Base-by-base conservation (phyloP, 2,888 invertebrate species). In the Yponomeuta sedellus region DNA sequence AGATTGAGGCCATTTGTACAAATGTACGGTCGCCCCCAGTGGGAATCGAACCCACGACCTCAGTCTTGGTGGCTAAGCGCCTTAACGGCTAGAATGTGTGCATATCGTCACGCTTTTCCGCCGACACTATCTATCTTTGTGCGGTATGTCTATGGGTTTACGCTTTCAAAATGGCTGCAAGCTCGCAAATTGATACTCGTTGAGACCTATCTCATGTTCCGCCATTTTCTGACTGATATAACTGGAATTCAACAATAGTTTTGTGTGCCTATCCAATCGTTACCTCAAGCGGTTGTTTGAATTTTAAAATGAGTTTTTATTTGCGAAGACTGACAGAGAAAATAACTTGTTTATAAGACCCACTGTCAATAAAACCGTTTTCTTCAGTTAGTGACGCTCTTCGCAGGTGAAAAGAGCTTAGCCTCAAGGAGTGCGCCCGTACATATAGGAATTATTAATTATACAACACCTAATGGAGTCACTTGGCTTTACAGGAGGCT, bases 381-480 rank as follows among this genome's bases (percentile, higher is more conserved):
- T 44, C 2, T 12, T 12, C 10, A 10, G 10, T 44, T 44, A 25
- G 25, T 25, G 25, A 12, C 44, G 8, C 44, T 44, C 44, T 2
- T 2, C 44, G 44, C 44, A 44, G 44, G 44, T 44, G 1, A 44
- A 44, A 44, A 10, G 12, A 44, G 44, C 44, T 12, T 12, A 44
- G 19, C 22, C 58, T 58, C 58, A 58, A 19, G 58, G 8, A 58
- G 20, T 58, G 58, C 19, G 20, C 11, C 25, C 25, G 25, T 25
- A n/a, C n/a, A n/a, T n/a, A 25, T 25, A 25, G 25, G 25, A 25
- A 22, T 58, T 8, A 58, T 58, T 22, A 58, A 8, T 20, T 58
- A 58, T 58, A 22, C 58, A 58, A 12, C 44, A 44, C 44, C 22
- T 58, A 58, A 58, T 20, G 58, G 58, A 58, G 19, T 58, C 58